Evolutionary conservation across 2,113 vertebrate genomes (phyloP), one percentile per base, ranked within the genome.

Genomic region (Misgurnus mizolepis): DNA sequence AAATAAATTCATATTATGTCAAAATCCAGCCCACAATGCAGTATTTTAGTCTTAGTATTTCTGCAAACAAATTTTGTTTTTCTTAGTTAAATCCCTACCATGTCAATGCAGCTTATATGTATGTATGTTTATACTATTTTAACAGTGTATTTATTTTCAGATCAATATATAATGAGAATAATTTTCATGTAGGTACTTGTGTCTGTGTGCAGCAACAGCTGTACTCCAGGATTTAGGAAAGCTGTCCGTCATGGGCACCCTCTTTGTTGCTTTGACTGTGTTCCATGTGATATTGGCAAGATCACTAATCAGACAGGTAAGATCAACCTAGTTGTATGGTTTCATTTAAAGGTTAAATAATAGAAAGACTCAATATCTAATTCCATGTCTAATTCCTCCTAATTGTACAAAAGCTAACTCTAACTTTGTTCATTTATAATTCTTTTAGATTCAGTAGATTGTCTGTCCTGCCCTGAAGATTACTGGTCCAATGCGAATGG

Each of bases 221-320:
- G 93, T 71, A 53, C 73, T 88, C 90, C 91, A 76, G 93, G 93
- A 78, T 90, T 87, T 84, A 83, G 92, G 85, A 94, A 93, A 83
- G 92, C 91, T 88, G 87, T 89, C 82, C 91, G 91, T 85, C 86
- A 40, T 86, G 90, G 91, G 85, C 85, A 93, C 83, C 90, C 92
- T 89, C 83, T 93, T 60, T 94, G 92, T 87, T 94, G 93, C 89
- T 94, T 93, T 92, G 93, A 93, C 85, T 94, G 93, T 90, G 85
- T 93, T 88, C 85, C 87, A 89, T 94, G 93, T 92, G 92, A 92
- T 79, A 88, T 85, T 71, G 93, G 91, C 83, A 91, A 93, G 85
- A 92, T 92, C 89, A 94, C 88, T 85, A 93, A 93, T 90, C 76
- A 92, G 86, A 94, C 92, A 92, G 90, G 92, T 92, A n/a, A 86